Evolutionary conservation across 1,140 invertebrate genomes (phyloP), one percentile per base, ranked within the genome.

Genomic region (Pseudomyrmex concolor): DNA sequence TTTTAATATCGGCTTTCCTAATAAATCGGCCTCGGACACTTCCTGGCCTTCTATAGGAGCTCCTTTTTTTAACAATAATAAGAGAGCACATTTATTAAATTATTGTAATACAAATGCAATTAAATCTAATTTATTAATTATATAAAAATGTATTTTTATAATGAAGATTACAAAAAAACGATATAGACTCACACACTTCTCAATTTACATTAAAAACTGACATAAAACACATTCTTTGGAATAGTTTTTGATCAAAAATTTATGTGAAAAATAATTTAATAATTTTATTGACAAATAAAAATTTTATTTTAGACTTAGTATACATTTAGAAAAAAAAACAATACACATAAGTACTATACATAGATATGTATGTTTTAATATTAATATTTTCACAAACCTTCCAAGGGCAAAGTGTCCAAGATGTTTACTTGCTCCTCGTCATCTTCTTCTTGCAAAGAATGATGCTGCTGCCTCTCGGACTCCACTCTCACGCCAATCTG

Each of bases 31-130:
- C 86, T 94, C 93, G 0, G 92, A 89, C 2, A 94, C 94, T 88
- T 94, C 93, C 84, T 94, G 93, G 34, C 93, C 93, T 86, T 94
- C 93, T 67, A 94, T 94, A 9, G 93, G 93, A 7, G 92, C 92
- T 68, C 93, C 93, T 92, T 86, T 74, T 84, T 34, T 34, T 34
- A 34, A 34, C 34, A 10, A 76, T 17, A 74, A 78, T 45, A 68
- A 7, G 83, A 62, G 45, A 48, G 34, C 34, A 34, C 34, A 34
- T 5, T 34, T 34, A 59, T 43, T 43, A 84, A 25, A 54, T 17
- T 3, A 57, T 81, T 63, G 81, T 25, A 62, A 43, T 62, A 54
- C 2, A 82, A 15, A 45, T 34, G 45, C 51, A 78, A 51, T 54
- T 5, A 1, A 1, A 50, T 5, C 5, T 15, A 15, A 63, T 67